A percentile compares a stretch with the other conserved stretches of the same genome.
These are phyloP conservation scores for Platanista minor DNA, from an alignment of 2,113 vertebrate species.

Conservation along the genomic window DNA sequence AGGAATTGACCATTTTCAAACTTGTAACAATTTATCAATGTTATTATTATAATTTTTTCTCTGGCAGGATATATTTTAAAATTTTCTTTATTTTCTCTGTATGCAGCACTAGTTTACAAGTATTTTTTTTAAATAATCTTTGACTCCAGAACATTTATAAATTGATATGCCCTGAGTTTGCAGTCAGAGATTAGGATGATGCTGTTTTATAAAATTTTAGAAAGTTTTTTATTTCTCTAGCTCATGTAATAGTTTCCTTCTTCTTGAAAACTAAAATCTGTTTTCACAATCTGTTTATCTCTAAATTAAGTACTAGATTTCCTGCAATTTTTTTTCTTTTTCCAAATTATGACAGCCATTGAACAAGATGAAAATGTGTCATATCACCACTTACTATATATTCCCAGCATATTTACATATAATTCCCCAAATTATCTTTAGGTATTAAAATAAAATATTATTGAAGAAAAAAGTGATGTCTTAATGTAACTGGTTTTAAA, in stretches of 20 bases:
- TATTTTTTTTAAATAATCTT: background rate
- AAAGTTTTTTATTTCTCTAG: background rate
- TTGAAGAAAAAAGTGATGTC: background rate
- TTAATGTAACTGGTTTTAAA: slow-evolving; percentile 20
- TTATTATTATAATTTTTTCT: background rate
- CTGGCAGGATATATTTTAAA: background rate
- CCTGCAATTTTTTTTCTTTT: background rate
- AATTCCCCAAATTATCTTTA: slow-evolving; percentile 37
- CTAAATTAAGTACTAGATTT: slow-evolving; percentile 41
- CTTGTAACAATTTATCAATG: background rate
- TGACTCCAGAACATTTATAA: background rate
- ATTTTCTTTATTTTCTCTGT: background rate
- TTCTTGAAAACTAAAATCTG: slow-evolving; percentile 45
- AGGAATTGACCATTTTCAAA: background rate
- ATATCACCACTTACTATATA: background rate
- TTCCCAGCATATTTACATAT: background rate
- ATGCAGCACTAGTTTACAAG: background rate
- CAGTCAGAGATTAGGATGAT: background rate
- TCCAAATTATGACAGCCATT: slow-evolving; percentile 13
- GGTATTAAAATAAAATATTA: background rate
- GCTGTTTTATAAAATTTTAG: background rate
- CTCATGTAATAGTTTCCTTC: slow-evolving; percentile 15
- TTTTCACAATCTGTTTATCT: slow-evolving; percentile 47
- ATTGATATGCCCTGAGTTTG: background rate
- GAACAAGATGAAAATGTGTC: slow-evolving; percentile 3